These are phyloP conservation scores for Nezara viridula DNA, from an alignment of 2,888 invertebrate genomes.

Conservation along the genomic window DNA sequence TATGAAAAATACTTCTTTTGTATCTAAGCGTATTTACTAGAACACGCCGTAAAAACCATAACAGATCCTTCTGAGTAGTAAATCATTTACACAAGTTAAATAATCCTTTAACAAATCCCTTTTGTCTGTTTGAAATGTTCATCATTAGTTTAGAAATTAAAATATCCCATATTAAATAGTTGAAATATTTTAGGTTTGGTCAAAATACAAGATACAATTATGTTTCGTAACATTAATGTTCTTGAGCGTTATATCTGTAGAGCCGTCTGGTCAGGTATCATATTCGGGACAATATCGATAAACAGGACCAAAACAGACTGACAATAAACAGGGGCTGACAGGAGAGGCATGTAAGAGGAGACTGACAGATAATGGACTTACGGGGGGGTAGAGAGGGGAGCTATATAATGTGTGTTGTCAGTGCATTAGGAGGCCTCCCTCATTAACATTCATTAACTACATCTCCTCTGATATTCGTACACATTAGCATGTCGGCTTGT, in stretches of 20 bases:
- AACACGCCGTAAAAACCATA: no score
- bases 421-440: not conserved
- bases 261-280: not conserved
- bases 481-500: not conserved
- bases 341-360: slow-evolving; percentile 14
- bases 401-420: slow-evolving; percentile 46
- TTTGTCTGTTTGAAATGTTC: no score
- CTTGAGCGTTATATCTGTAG: not conserved
- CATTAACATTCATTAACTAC: slow-evolving; percentile 42
- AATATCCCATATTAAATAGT: no score
- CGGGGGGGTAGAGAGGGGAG: not conserved
- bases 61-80: no score
- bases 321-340: slow-evolving; percentile 19
- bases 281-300: not conserved
- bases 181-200: no score
- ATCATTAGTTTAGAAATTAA: no score
- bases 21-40: no score
- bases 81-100: no score
- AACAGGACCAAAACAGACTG: not conserved
- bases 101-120: no score
- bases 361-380: slow-evolving; percentile 21
- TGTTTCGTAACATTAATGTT: no score
- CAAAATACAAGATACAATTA: no score
- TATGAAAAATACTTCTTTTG: no score
- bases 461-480: slow-evolving; percentile 6